phyloP scores from a whole-genome alignment of 2,888 invertebrate species.

The Dynastes hyllus region DNA sequence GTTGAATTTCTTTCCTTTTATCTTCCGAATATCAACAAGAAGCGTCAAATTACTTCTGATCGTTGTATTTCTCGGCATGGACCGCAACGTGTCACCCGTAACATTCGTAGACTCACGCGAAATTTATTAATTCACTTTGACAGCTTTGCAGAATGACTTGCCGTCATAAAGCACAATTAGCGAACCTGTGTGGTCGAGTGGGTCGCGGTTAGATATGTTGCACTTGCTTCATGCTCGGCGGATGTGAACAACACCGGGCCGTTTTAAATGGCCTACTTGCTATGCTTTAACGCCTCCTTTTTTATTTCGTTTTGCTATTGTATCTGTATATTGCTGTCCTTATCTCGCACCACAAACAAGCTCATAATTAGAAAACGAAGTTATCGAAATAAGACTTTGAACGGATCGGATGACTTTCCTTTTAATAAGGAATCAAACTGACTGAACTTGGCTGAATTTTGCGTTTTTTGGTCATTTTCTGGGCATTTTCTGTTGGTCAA shows the following conservation, averaged over 20 bases:
- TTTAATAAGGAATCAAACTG: not conserved
- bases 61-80: not conserved
- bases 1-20: no score
- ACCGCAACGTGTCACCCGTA: not conserved
- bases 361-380: conserved; percentile 1
- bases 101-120: conserved; percentile 1
- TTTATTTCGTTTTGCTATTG: not conserved
- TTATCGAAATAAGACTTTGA: not conserved
- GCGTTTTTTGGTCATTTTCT: no score
- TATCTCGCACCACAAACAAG: no score
- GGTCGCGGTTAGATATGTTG: conserved; percentile 53
- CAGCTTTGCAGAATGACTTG: conserved; percentile 41
- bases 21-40: no score
- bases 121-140: not conserved
- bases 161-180: conserved; percentile 65
- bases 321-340: no score
- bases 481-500: no score
- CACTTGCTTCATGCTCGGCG: conserved; percentile 63
- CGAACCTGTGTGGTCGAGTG: conserved; percentile 60
- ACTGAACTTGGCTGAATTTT: no score
- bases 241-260: conserved; percentile 57
- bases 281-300: conserved; percentile 7
- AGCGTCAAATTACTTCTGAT: no score
- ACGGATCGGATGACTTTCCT: not conserved
- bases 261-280: conserved; percentile 54